Percentiles rank a stretch among this genome's conserved stretches.
Evolutionary conservation across 2,888 invertebrate genomes (phyloP).

Genomic region (Cryptocephalus primarius): DNA sequence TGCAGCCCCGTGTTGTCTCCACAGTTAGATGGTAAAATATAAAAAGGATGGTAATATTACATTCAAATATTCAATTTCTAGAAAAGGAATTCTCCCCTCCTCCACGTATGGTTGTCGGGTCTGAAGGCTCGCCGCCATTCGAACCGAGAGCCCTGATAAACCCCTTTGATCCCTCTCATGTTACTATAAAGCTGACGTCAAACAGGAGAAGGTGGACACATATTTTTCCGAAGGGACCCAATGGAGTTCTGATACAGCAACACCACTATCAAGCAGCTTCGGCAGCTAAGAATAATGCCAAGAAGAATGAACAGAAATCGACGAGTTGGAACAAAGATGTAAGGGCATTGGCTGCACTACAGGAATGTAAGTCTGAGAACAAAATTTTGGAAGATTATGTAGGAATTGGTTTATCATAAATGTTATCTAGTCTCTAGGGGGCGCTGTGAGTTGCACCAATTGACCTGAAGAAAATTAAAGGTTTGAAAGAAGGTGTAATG

Average conservation of each 20-base stretch:
- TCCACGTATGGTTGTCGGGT: slow-evolving; percentile 44
- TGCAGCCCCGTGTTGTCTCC: slow-evolving; percentile 30
- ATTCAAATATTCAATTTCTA: background rate
- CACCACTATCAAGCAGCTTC: slow-evolving; percentile 87
- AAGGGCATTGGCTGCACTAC: slow-evolving; percentile 36
- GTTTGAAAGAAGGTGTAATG: too few species aligned
- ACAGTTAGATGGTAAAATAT: slow-evolving; percentile 26
- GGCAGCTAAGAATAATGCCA: slow-evolving; percentile 33
- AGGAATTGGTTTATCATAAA: background rate
- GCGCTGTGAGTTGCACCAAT: too few species aligned
- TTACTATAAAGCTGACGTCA: slow-evolving; percentile 90
- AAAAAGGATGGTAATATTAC: background rate
- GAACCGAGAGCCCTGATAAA: slow-evolving; percentile 85
- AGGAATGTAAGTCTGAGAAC: slow-evolving; percentile 41
- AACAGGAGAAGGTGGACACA: slow-evolving; percentile 96
- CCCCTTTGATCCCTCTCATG: slow-evolving; percentile 96
- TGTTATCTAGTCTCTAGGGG: too few species aligned
- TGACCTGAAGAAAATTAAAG: too few species aligned
- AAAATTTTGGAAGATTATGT: background rate
- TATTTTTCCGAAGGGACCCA: slow-evolving; percentile 91
- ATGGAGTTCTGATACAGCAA: slow-evolving; percentile 83
- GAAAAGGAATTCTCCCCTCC: slow-evolving; percentile 45
- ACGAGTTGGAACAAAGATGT: background rate
- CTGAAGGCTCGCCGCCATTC: slow-evolving; percentile 46
- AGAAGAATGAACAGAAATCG: slow-evolving; percentile 10